Percentiles rank a stretch among this genome's conserved stretches.
Evolutionary conservation across 2,888 invertebrate genomes (phyloP).

Genomic region (Muscina levida): DNA sequence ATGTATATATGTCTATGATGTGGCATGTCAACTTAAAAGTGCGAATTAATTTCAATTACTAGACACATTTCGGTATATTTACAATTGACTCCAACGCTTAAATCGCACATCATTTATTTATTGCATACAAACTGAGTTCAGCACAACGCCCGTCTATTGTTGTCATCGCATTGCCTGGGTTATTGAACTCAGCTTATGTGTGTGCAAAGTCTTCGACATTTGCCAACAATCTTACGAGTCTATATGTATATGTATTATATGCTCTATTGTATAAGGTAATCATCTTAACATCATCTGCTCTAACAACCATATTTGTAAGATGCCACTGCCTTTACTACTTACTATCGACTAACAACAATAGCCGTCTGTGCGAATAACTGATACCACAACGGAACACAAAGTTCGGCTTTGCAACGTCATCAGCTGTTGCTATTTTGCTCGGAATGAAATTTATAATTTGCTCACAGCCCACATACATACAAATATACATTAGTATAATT

Average conservation of each 20-base stretch:
- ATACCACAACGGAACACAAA: conserved; percentile 33
- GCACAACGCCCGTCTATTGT: conserved; percentile 1
- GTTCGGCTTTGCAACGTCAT: conserved; percentile 26
- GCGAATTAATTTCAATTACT: conserved; percentile 49
- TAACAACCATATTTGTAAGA: conserved; percentile 31
- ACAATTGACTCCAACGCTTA: conserved; percentile 22
- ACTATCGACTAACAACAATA: conserved; percentile 5
- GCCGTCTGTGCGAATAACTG: conserved; percentile 8
- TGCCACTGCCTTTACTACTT: neutral
- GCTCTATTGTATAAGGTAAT: conserved; percentile 49
- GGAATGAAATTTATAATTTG: conserved; percentile 37
- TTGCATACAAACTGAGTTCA: conserved; percentile 12
- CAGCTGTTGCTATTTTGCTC: conserved; percentile 42
- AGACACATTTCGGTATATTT: conserved; percentile 3
- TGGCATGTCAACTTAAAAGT: conserved; percentile 23
- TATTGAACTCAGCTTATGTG: conserved; percentile 50
- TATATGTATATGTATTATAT: no score
- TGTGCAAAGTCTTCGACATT: no score
- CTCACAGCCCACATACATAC: conserved; percentile 56
- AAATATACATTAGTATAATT: neutral
- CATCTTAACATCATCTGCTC: conserved; percentile 34
- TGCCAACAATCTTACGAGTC: neutral
- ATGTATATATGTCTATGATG: no score
- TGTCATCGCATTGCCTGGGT: conserved; percentile 16
- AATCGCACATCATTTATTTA: neutral